A percentile compares a stretch with the other conserved stretches of the same genome.
Evolutionary conservation across 2,113 vertebrate species (phyloP).

Genomic region (Emydura subglobosa): DNA sequence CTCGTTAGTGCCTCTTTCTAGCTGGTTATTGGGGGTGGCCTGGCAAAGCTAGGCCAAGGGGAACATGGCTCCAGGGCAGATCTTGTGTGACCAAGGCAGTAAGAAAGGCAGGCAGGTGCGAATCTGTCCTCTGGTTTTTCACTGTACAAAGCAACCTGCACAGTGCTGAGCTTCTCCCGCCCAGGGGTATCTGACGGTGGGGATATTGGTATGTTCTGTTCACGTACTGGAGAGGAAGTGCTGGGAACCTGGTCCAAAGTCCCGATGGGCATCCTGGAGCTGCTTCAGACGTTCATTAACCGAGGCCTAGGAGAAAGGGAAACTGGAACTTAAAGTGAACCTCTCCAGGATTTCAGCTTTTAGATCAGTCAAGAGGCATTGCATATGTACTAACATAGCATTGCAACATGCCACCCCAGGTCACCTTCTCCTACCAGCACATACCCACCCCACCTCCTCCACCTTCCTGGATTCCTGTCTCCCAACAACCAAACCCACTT

Average conservation of each 20-base stretch:
- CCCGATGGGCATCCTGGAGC: constrained; percentile 96
- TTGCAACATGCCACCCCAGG: neutral
- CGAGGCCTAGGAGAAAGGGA: constrained; percentile 81
- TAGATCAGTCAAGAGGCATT: neutral
- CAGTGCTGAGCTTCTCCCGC: neutral
- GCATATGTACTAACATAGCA: neutral
- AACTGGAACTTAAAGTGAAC: neutral
- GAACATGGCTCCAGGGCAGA: neutral
- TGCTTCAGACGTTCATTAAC: constrained; percentile 95
- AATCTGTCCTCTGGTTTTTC: neutral
- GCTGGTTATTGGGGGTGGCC: neutral
- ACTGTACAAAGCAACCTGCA: neutral
- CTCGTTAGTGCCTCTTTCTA: neutral
- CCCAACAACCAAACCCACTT: neutral
- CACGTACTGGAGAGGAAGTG: constrained; percentile 97
- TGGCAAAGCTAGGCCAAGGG: neutral
- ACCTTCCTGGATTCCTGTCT: neutral
- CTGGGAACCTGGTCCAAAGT: constrained; percentile 97
- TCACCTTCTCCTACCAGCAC: neutral
- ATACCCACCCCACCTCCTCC: neutral
- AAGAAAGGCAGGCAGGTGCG: neutral
- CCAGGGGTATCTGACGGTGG: rapidly evolving
- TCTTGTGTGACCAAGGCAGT: neutral
- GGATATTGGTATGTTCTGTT: neutral
- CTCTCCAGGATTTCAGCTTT: neutral